A percentile compares a stretch with the other conserved stretches of the same genome.
Conservation (phyloP, 2,113 vertebrate genomes). For the Synodontis membranacea region DNA sequence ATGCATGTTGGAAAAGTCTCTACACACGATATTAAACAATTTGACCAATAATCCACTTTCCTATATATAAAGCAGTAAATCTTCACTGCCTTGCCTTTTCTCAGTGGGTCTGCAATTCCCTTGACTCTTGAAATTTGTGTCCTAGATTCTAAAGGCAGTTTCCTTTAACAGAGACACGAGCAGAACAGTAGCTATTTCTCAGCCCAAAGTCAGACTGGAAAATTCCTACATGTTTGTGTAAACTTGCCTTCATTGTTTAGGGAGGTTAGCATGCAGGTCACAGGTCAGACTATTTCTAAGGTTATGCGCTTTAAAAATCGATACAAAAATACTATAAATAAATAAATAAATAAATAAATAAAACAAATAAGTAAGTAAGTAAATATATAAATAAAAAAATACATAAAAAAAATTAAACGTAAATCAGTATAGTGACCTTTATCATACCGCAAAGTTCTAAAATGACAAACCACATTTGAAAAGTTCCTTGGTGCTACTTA, state of each 20-base stretch:
- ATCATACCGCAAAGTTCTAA: not conserved
- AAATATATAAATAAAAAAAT: not conserved
- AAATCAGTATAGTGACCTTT: not conserved
- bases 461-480: not conserved
- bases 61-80: not conserved
- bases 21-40: not conserved
- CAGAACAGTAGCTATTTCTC: not conserved
- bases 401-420: no score
- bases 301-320: not conserved
- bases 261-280: not conserved
- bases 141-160: not conserved
- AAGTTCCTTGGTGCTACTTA: not conserved
- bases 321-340: not conserved
- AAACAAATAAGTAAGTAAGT: not conserved
- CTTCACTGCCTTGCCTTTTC: not conserved
- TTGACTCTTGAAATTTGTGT: not conserved
- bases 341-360: no score
- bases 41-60: not conserved
- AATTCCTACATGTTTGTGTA: not conserved
- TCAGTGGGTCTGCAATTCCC: no score
- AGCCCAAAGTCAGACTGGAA: not conserved
- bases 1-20: constrained; percentile 1
- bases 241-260: not conserved
- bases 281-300: not conserved
- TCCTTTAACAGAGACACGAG: not conserved